Evolutionary conservation across 2,113 vertebrate species (phyloP).

Genomic region (Gnathonemus longibarbis): DNA sequence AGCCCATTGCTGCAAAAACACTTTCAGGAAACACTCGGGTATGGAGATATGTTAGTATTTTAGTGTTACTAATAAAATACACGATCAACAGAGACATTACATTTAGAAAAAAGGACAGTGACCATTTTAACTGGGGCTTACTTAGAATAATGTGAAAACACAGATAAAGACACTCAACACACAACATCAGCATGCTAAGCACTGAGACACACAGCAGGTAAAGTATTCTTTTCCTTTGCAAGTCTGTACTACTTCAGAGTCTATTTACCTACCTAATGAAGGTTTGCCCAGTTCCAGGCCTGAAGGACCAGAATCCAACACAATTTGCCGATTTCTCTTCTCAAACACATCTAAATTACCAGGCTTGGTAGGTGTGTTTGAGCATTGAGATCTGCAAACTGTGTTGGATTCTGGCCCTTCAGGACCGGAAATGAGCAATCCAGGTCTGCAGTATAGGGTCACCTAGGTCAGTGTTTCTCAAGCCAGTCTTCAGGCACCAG

Average conservation of each 20-base stretch:
- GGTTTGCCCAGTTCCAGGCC: not conserved
- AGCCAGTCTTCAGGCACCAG: not conserved
- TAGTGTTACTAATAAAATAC: not conserved
- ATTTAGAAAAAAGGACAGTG: not conserved
- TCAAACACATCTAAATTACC: not conserved
- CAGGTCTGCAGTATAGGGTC: not conserved
- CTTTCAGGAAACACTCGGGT: not conserved
- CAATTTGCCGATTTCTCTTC: not conserved
- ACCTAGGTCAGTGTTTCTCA: not conserved
- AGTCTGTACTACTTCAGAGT: not conserved
- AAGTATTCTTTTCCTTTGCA: constrained; percentile 22
- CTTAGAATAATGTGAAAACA: not conserved
- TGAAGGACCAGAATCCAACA: not conserved
- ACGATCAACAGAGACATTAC: not conserved
- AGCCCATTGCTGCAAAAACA: not conserved
- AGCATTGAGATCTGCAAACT: not conserved
- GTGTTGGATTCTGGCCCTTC: not conserved
- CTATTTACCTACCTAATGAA: not conserved
- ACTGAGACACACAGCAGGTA: not conserved
- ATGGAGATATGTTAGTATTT: not conserved
- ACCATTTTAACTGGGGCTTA: not conserved
- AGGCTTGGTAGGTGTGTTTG: not conserved
- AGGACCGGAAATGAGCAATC: not conserved
- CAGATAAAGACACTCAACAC: not conserved
- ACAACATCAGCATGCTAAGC: constrained; percentile 23